These are phyloP conservation scores for Drosophila siamana DNA, from an alignment of 2,888 invertebrate species.

Conservation along the genomic window DNA sequence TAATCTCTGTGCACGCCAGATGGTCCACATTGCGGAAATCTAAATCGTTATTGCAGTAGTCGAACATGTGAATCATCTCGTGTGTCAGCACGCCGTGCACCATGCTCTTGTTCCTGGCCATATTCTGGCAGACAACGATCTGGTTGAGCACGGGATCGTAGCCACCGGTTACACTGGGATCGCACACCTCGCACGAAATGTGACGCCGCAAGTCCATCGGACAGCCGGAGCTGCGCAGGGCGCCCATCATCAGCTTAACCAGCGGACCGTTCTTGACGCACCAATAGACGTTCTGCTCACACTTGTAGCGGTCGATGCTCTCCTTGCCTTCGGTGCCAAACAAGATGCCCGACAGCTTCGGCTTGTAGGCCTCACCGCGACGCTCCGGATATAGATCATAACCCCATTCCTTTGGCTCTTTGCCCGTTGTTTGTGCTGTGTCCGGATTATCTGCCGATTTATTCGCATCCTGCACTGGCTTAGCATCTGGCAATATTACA, in stretches of 20 bases:
- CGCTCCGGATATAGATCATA: constrained; percentile 94
- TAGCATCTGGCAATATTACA: constrained; percentile 20
- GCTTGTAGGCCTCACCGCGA: constrained; percentile 87
- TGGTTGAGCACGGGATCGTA: constrained; percentile 87
- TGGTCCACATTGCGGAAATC: constrained; percentile 96
- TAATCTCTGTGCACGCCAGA: constrained; percentile 96
- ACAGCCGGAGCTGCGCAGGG: constrained; percentile 88
- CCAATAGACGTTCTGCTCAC: constrained; percentile 90
- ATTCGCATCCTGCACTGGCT: constrained; percentile 21
- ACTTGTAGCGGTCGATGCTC: constrained; percentile 90
- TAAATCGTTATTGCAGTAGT: constrained; percentile 94
- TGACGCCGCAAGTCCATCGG: constrained; percentile 94
- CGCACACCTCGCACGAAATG: constrained; percentile 96
- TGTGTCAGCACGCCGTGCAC: constrained; percentile 94
- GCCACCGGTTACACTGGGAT: constrained; percentile 93
- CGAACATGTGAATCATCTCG: constrained; percentile 98
- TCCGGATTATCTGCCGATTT: constrained; percentile 5
- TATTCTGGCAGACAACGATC: constrained; percentile 96
- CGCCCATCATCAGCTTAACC: constrained; percentile 94
- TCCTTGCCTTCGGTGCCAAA: constrained; percentile 90
- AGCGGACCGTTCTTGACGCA: constrained; percentile 92
- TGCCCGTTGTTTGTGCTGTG: neutral
- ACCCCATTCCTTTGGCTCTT: constrained; percentile 87
- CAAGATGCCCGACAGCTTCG: constrained; percentile 87
- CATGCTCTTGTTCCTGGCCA: constrained; percentile 88